Percentiles rank a stretch among this genome's conserved stretches.
These are phyloP conservation scores for Siniperca scherzeri DNA, from an alignment of 2,797 vertebrate species.

Conservation along the genomic window DNA sequence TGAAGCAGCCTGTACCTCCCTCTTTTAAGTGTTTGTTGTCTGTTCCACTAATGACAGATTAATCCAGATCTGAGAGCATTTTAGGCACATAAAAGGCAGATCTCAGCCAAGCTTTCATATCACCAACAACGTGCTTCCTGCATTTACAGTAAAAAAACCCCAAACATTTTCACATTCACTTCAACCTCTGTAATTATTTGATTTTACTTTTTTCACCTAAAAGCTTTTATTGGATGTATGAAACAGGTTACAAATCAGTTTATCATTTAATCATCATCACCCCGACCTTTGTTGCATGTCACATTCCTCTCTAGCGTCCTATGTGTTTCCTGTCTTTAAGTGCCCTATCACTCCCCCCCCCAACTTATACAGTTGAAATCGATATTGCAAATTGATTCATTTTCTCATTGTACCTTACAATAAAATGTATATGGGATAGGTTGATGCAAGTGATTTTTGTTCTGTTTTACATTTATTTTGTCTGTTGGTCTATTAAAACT, in stretches of 20 bases:
- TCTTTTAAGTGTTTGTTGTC: slow-evolving; percentile 72
- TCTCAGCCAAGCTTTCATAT: slow-evolving; percentile 65
- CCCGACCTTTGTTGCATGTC: neutral
- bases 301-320: neutral
- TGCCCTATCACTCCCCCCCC: neutral
- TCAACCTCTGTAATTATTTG: slow-evolving; percentile 49
- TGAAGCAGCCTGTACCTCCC: slow-evolving; percentile 41
- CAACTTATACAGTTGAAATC: neutral
- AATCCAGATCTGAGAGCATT: slow-evolving; percentile 72
- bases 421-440: neutral
- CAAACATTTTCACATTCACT: slow-evolving; percentile 29
- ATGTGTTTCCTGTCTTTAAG: neutral
- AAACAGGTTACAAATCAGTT: neutral
- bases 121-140: slow-evolving; percentile 53
- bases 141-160: slow-evolving; percentile 36
- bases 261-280: neutral
- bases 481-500: neutral
- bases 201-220: slow-evolving; percentile 41
- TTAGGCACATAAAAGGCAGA: slow-evolving; percentile 61
- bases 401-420: neutral
- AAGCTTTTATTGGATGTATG: neutral
- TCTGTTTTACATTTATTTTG: slow-evolving; percentile 4
- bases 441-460: neutral
- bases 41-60: slow-evolving; percentile 79
- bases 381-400: neutral